Evolutionary conservation across 2,888 invertebrate species (phyloP), one percentile per base, ranked within the genome.

Genomic region (Anaspis maculata): DNA sequence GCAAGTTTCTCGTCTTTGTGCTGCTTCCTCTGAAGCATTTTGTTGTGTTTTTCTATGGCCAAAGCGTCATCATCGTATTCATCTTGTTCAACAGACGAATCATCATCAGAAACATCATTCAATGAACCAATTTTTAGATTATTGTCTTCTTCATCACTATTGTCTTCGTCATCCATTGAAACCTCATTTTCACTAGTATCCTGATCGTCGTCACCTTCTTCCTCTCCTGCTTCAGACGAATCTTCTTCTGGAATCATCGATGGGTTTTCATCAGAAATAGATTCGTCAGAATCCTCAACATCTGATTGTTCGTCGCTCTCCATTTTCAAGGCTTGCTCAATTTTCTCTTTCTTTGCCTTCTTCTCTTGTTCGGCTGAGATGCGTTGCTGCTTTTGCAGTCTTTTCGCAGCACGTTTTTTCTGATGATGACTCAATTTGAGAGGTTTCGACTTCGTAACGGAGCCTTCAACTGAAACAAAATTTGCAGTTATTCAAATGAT

Each of bases 41-140:
- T 79, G 39, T 84, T 83, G 35, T 81, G 77, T 57, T 80, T 88
- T 67, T 94, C 92, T 57, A 94, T 85, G 0, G 92, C 91, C 30
- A 92, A 62, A 62, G 84, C 68, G 54, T 86, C 81, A 14, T 54
- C 48, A 15, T 54, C 49, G 13, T 54, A 59, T 24, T 51, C 49
- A 29, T 62, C 62, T 37, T 61, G 64, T 12, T 49, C 54, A 27
- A 54, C 53, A 13, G 54, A 49, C 26, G 33, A 53, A 12, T 54
- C 49, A 21, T 58, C 54, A 1, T 54, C 57, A 6, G 61, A 58
- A 26, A 66, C 52, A n/a, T 53, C 52, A 45, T 62, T 48, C 14
- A 50, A 45, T 5, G 51, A 36, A 15, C 52, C 52, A 10, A 52
- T 45, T 25, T 56, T 52, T 5, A 53, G 48, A 19, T 54, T 52